Evolutionary conservation across 1,140 invertebrate genomes (phyloP).

Genomic region (Bilobella aurantiaca): DNA sequence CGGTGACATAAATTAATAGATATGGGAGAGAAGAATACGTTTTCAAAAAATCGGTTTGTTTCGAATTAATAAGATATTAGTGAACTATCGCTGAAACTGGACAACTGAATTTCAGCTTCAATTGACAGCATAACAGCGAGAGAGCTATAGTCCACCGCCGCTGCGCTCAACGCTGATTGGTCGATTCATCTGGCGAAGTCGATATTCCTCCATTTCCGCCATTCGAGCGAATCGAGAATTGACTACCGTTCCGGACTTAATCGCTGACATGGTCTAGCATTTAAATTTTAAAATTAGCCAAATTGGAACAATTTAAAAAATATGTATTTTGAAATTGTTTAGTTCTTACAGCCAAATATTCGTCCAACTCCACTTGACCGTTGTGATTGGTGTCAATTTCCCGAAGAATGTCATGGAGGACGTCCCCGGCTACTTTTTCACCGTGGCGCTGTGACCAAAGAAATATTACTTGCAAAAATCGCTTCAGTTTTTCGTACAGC

Average conservation of each 20-base stretch:
- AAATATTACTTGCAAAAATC: too few species aligned
- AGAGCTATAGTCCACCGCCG: conserved; percentile 86
- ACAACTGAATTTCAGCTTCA: too few species aligned
- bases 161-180: conserved; percentile 75
- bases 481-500: too few species aligned
- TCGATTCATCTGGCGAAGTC: conserved; percentile 57
- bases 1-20: too few species aligned
- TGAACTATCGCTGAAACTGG: too few species aligned
- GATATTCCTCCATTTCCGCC: conserved; percentile 77
- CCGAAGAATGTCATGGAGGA: conserved; percentile 90
- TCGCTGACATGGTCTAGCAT: conserved; percentile 90
- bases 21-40: too few species aligned
- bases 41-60: too few species aligned
- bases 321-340: not conserved
- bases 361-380: conserved; percentile 95
- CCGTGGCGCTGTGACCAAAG: conserved; percentile 80
- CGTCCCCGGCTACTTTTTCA: conserved; percentile 83
- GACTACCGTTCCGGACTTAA: conserved; percentile 80
- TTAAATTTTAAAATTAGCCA: not conserved
- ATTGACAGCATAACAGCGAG: too few species aligned
- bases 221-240: conserved; percentile 84
- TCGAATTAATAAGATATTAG: too few species aligned
- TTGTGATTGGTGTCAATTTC: conserved; percentile 99
- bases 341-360: conserved; percentile 84
- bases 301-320: not conserved